These are phyloP conservation scores for Caenorhabditis becei DNA, from an alignment of 2,888 invertebrate species.

Conservation along the genomic window DNA sequence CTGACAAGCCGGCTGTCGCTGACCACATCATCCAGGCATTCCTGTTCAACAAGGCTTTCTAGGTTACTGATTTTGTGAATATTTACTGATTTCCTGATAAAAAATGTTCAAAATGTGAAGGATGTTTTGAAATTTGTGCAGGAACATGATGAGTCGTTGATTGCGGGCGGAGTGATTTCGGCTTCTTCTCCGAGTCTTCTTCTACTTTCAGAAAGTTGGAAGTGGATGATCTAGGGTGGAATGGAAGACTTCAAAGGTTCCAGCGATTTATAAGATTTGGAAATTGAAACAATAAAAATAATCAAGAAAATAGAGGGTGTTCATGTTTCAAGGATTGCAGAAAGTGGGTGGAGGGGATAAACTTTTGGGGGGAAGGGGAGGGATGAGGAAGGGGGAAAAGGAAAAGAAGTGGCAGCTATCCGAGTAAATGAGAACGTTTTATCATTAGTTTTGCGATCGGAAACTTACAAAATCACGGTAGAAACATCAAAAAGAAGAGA, in stretches of 20 bases:
- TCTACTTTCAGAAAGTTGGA: no score
- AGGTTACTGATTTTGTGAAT: constrained; percentile 4
- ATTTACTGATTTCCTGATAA: not conserved
- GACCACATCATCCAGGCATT: constrained; percentile 66
- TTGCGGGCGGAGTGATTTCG: no score
- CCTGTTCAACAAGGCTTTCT: constrained; percentile 65
- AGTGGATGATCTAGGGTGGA: no score
- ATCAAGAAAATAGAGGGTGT: constrained; percentile 29
- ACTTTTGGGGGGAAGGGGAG: constrained; percentile 1
- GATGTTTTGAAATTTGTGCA: no score
- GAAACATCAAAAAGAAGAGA: constrained; percentile 34
- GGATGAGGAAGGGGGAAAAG: constrained; percentile 18
- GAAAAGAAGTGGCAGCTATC: constrained; percentile 66
- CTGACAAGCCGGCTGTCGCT: constrained; percentile 68
- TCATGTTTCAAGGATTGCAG: constrained; percentile 50
- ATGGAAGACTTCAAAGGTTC: constrained; percentile 11
- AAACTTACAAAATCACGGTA: constrained; percentile 57
- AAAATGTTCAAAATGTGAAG: constrained; percentile 1
- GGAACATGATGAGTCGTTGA: no score
- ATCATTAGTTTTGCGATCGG: constrained; percentile 53
- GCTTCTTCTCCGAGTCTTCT: no score
- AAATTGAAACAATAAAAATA: constrained; percentile 60
- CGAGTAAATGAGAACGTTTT: constrained; percentile 58
- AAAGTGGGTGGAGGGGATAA: constrained; percentile 28
- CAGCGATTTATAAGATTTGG: constrained; percentile 57